Percentiles rank a stretch among this genome's conserved stretches.
Conservation (phyloP, 2,888 invertebrate genomes). For the Druceiella hillmani region DNA sequence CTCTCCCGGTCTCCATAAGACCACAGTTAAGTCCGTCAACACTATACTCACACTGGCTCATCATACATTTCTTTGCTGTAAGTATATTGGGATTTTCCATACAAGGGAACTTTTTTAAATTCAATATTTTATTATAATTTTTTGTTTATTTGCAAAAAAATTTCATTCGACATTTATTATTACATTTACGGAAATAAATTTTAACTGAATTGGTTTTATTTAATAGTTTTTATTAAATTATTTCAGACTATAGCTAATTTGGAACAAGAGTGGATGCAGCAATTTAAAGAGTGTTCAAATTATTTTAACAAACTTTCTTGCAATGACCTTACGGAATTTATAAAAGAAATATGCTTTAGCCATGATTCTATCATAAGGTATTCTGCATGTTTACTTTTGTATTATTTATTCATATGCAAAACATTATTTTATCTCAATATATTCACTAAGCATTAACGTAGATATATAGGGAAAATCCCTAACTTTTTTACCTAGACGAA, state of each 20-base stretch:
- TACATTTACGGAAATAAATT: no score
- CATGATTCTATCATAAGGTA: constrained; percentile 35
- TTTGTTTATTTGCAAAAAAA: no score
- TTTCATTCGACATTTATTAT: no score
- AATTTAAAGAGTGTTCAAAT: constrained; percentile 45
- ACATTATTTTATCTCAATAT: constrained; percentile 7
- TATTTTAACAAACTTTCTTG: constrained; percentile 46
- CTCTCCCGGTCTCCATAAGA: constrained; percentile 34
- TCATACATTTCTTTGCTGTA: constrained; percentile 42
- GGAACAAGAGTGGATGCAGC: constrained; percentile 53
- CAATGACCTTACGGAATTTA: constrained; percentile 37
- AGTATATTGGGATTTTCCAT: no score
- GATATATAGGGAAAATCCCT: no score
- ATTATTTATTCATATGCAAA: not conserved
- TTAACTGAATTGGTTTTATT: not conserved
- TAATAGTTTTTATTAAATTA: no score
- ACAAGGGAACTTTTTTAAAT: not conserved
- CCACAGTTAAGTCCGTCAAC: constrained; percentile 32
- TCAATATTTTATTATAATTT: not conserved
- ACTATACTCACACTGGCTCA: constrained; percentile 41
- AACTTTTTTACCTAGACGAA: no score
- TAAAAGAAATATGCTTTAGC: constrained; percentile 38
- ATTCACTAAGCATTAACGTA: no score
- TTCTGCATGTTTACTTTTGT: no score
- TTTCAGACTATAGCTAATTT: no score